These are phyloP conservation scores for Candoia aspera DNA, from an alignment of 2,113 vertebrate genomes.

Conservation along the genomic window DNA sequence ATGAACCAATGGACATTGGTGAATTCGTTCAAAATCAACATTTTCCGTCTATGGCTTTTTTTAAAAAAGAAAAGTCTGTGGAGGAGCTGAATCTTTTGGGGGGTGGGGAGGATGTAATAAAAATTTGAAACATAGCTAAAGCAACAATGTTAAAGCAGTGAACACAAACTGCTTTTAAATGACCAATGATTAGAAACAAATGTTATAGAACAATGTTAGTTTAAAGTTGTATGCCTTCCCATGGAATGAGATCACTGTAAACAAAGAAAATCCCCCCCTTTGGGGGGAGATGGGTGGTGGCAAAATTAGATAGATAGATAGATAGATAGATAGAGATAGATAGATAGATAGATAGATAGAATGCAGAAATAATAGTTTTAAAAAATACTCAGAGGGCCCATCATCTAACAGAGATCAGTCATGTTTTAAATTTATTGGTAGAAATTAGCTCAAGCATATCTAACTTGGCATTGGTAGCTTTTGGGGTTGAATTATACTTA, in stretches of 20 bases:
- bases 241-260: not conserved
- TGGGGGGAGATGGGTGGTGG: too few species aligned
- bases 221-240: not conserved
- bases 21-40: constrained; percentile 48
- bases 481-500: not conserved
- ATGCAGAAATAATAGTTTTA: not conserved
- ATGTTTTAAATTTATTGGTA: not conserved
- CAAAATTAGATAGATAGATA: too few species aligned
- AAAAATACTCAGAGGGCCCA: not conserved
- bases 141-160: constrained; percentile 27
- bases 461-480: not conserved
- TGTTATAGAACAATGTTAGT: not conserved
- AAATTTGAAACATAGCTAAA: constrained; percentile 11
- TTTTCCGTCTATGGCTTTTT: constrained; percentile 6
- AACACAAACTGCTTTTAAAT: constrained; percentile 23
- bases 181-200: constrained; percentile 28
- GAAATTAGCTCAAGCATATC: not conserved
- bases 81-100: constrained; percentile 32
- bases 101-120: constrained; percentile 32
- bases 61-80: constrained; percentile 28
- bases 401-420: not conserved
- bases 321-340: too few species aligned
- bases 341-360: too few species aligned
- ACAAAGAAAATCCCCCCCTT: too few species aligned
- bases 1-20: not conserved